Evolutionary conservation across 2,113 vertebrate species (phyloP).

Genomic region (Leiothrix lutea): DNA sequence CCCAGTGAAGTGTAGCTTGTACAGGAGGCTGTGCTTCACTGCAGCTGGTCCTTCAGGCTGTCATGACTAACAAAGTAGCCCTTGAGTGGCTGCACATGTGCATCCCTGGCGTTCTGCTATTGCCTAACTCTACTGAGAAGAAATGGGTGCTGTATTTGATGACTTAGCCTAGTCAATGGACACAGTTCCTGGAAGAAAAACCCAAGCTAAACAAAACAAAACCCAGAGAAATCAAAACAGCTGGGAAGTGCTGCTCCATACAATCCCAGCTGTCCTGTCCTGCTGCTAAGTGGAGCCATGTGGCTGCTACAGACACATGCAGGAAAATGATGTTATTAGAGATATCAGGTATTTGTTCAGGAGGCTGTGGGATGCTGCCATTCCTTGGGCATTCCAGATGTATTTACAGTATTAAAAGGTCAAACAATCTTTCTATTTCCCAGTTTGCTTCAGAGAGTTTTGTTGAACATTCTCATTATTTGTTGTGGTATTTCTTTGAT

Average conservation of each 20-base stretch:
- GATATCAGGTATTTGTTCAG: slow-evolving; percentile 17
- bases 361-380: slow-evolving; percentile 18
- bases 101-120: not conserved
- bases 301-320: not conserved
- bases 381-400: slow-evolving; percentile 20
- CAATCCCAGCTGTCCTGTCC: not conserved
- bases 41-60: not conserved
- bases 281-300: not conserved
- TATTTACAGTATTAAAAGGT: slow-evolving; percentile 67
- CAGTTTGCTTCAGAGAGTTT: slow-evolving; percentile 17
- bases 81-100: not conserved
- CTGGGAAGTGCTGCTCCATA: not conserved
- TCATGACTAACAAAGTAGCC: not conserved
- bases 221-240: not conserved
- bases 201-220: not conserved
- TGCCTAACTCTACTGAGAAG: not conserved
- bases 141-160: not conserved
- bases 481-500: slow-evolving; percentile 14
- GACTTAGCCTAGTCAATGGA: not conserved
- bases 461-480: slow-evolving; percentile 42
- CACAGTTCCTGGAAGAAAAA: not conserved
- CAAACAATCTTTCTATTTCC: slow-evolving; percentile 54
- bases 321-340: not conserved
- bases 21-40: not conserved
- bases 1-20: not conserved